These are phyloP conservation scores for Pipa parva DNA, from an alignment of 2,113 vertebrate species.

Conservation along the genomic window DNA sequence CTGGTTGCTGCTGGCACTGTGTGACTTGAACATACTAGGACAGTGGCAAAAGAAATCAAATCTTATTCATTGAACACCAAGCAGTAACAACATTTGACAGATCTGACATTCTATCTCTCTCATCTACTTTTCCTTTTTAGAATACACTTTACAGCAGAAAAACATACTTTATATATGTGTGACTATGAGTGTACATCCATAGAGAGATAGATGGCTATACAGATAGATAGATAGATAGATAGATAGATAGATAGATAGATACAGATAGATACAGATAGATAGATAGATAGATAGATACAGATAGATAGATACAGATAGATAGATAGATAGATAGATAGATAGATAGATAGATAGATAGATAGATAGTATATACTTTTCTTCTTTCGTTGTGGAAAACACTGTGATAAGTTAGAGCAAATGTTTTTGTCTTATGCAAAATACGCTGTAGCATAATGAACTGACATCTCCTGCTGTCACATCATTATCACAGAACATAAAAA, in stretches of 20 bases:
- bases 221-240: background rate
- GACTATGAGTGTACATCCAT: background rate
- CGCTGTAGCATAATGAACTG: no score
- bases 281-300: background rate
- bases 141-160: slow-evolving; percentile 70
- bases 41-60: slow-evolving; percentile 82
- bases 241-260: background rate
- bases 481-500: no score
- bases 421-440: no score
- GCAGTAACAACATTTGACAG: slow-evolving; percentile 79
- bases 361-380: no score
- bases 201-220: background rate
- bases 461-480: no score
- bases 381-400: no score
- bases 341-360: background rate
- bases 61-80: slow-evolving; percentile 76
- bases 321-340: background rate
- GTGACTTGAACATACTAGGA: slow-evolving; percentile 81
- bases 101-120: slow-evolving; percentile 79
- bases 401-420: no score
- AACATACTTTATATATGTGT: background rate
- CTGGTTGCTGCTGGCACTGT: slow-evolving; percentile 82
- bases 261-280: no score
- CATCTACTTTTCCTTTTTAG: slow-evolving; percentile 73
- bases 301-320: background rate